Base-by-base conservation (phyloP, 2,888 invertebrate genomes). In the Bombylius major region DNA sequence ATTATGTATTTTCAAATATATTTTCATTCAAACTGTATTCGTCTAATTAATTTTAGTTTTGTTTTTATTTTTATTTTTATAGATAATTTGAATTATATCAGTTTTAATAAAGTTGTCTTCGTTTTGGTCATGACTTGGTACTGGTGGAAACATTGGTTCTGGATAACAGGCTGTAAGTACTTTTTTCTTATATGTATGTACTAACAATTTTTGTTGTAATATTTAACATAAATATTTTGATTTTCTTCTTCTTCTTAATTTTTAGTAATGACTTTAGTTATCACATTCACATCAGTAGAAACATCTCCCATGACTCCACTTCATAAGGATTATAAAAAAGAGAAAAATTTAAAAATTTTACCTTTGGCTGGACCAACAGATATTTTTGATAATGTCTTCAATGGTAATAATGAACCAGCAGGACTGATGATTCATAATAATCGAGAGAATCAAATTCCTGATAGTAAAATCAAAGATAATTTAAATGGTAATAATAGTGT, bases 61-160 rank as follows among this genome's bases (percentile, higher is more conserved):
- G 23, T 23, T 23, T 23, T 23, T 23, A 1, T 23, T 23, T 23
- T 23, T 23, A 23, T 23, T 23, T 23, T 23, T 23, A 3, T 23
- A 23, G 23, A 23, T 23, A 23, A 23, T 23, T 23, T 23, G 23
- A 3, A 23, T 23, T 23, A 23, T 23, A 23, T 23, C 3, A 23
- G 23, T 23, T 23, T 23, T 23, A 23, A 23, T 23, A 23, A 23
- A 23, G 3, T 23, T 23, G 23, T 23, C 23, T 23, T 23, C 23
- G 23, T 23, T 23, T 23, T 23, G 23, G 70, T 83, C 84, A 88
- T 87, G 87, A 87, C 86, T 76, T 79, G 86, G 70, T 87, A 87
- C 75, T 87, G 86, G 86, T 88, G 88, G 87, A 87, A 86, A 80
- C 87, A 88, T 75, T 88, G 88, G 87, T 88, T 88, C 77, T 88